Conservation (phyloP, 2,888 invertebrate genomes). For the Lasioglossum figueresi region DNA sequence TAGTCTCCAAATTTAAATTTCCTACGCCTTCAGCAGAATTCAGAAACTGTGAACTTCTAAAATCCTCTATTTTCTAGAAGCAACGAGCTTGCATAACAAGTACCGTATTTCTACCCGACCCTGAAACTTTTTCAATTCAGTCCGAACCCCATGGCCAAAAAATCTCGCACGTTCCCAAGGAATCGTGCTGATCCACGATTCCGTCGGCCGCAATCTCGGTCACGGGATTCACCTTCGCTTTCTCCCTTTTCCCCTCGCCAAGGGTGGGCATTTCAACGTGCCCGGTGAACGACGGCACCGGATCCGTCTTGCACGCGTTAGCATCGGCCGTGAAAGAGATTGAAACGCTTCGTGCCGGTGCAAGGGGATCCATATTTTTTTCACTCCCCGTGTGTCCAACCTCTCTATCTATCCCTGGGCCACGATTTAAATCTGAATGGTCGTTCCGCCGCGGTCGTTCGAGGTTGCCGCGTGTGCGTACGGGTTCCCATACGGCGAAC, state of each 20-base stretch:
- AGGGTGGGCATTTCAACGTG: constrained; percentile 21
- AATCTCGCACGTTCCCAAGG: background rate
- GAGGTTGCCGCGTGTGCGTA: constrained; percentile 67
- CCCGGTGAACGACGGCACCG: constrained; percentile 33
- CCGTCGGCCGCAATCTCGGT: constrained; percentile 16
- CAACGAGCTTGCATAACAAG: background rate
- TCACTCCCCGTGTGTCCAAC: constrained; percentile 30
- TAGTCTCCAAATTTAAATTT: too few relatives aligned
- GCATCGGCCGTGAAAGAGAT: constrained; percentile 74
- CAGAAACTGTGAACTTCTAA: too few relatives aligned
- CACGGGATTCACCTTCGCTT: constrained; percentile 13
- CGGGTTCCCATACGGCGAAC: constrained; percentile 76
- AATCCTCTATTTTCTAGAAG: too few relatives aligned
- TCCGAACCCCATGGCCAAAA: background rate
- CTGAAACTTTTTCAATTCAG: background rate
- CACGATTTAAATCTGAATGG: constrained; percentile 84
- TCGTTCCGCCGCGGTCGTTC: constrained; percentile 77
- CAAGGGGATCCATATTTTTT: constrained; percentile 76
- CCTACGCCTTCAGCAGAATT: too few relatives aligned
- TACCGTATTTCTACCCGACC: background rate
- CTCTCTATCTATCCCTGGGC: constrained; percentile 50
- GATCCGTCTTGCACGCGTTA: constrained; percentile 50
- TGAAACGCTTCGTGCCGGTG: constrained; percentile 79
- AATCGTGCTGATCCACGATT: background rate
- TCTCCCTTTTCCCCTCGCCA: background rate